Percentiles rank a stretch among this genome's conserved stretches.
Conservation (phyloP, 2,888 invertebrate species). For the Melitaea athalia region DNA sequence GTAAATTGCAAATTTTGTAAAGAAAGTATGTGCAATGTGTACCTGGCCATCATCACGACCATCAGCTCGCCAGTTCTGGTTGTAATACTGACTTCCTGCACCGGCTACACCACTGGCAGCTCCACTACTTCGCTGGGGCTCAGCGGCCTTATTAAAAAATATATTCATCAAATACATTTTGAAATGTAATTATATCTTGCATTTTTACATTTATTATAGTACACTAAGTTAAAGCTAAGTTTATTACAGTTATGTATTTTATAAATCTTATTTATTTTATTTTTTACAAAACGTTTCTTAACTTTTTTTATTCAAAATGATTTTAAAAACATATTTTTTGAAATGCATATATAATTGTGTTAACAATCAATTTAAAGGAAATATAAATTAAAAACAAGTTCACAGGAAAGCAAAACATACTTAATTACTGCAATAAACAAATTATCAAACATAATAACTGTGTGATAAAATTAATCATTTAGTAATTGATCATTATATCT, state of each 20-base stretch:
- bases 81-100: conserved; percentile 57
- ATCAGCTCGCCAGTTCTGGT: conserved; percentile 55
- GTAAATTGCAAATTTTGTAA: background rate
- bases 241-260: no score
- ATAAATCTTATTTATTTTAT: no score
- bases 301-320: no score
- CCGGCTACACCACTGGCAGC: conserved; percentile 41
- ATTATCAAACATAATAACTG: background rate
- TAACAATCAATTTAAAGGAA: no score
- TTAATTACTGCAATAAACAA: no score
- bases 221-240: no score
- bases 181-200: background rate
- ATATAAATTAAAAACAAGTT: no score
- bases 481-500: background rate
- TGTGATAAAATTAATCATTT: background rate
- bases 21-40: background rate
- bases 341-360: no score
- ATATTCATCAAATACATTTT: background rate
- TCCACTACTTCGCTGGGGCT: conserved; percentile 4
- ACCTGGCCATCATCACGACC: conserved; percentile 71
- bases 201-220: no score
- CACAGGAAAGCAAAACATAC: no score
- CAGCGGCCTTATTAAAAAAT: background rate
- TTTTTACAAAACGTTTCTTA: no score
- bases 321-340: no score